A percentile compares a stretch with the other conserved stretches of the same genome.
These are phyloP conservation scores for Vanacampus margaritifer DNA, from an alignment of 2,113 vertebrate species.

Conservation along the genomic window DNA sequence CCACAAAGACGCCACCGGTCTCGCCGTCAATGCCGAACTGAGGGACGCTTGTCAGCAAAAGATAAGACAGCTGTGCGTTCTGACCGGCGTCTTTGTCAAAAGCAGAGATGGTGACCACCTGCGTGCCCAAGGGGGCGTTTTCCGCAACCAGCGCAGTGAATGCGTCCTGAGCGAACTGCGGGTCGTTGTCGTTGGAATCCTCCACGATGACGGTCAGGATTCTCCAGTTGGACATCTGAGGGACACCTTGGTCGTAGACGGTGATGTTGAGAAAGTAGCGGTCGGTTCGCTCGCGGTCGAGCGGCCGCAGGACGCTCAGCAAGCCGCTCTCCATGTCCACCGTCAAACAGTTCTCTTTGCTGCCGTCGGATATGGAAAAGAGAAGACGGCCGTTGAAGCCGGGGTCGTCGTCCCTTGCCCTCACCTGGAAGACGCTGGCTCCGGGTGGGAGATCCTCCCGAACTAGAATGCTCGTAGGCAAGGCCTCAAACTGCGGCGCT, in stretches of 20 bases:
- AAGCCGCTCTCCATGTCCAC: conserved; percentile 87
- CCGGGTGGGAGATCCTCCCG: conserved; percentile 83
- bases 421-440: conserved; percentile 82
- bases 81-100: conserved; percentile 84
- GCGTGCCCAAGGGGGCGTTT: conserved; percentile 80
- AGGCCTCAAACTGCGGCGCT: conserved; percentile 89
- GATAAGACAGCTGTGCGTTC: conserved; percentile 85
- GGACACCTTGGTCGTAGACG: conserved; percentile 88
- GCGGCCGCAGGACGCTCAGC: conserved; percentile 82
- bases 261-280: conserved; percentile 94
- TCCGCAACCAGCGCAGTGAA: conserved; percentile 83
- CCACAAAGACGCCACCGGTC: conserved; percentile 85
- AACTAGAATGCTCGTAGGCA: conserved; percentile 86
- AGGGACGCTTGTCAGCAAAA: conserved; percentile 79
- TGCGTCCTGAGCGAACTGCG: conserved; percentile 81
- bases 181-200: conserved; percentile 92
- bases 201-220: conserved; percentile 86
- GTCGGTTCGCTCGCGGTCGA: conserved; percentile 87
- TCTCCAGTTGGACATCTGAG: conserved; percentile 86
- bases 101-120: conserved; percentile 86
- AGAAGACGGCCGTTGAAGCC: conserved; percentile 90
- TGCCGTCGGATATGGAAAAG: conserved; percentile 88
- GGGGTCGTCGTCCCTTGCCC: conserved; percentile 84
- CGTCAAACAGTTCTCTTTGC: conserved; percentile 87
- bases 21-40: conserved; percentile 88